These are phyloP conservation scores for Brachypteracias leptosomus DNA, from an alignment of 2,113 vertebrate species.

Conservation along the genomic window DNA sequence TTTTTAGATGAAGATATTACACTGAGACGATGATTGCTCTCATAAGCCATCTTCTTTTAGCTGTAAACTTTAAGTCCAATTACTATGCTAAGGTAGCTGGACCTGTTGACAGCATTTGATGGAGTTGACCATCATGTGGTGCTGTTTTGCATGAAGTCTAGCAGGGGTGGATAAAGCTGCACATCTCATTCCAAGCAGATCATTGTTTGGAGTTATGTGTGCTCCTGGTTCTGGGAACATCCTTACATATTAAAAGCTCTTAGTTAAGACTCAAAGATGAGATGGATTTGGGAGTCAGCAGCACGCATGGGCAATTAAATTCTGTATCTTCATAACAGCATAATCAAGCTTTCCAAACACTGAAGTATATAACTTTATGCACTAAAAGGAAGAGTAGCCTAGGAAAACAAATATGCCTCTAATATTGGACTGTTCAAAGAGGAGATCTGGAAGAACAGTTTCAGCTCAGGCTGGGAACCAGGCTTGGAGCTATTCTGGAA, in stretches of 20 bases:
- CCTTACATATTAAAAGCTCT: background rate
- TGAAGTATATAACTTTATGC: background rate
- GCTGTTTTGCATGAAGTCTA: background rate
- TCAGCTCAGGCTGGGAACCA: background rate
- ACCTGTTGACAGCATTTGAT: background rate
- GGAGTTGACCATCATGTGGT: background rate
- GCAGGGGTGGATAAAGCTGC: background rate
- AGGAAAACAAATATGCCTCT: background rate
- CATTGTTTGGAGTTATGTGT: background rate
- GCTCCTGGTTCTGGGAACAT: background rate
- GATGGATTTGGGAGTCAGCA: background rate
- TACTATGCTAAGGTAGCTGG: background rate
- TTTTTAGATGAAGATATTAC: background rate
- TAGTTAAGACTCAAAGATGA: background rate
- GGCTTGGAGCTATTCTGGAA: conserved; percentile 6
- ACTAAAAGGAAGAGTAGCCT: background rate
- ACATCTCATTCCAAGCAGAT: background rate
- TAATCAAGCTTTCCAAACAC: background rate
- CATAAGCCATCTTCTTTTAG: background rate
- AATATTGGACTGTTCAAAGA: background rate
- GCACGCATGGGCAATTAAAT: background rate
- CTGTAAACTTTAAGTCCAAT: background rate
- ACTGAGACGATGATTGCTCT: background rate
- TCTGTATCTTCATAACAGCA: background rate
- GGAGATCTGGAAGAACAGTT: background rate